A percentile compares a stretch with the other conserved stretches of the same genome.
These are phyloP conservation scores for Battus philenor DNA, from an alignment of 1,140 invertebrate genomes.

Conservation along the genomic window DNA sequence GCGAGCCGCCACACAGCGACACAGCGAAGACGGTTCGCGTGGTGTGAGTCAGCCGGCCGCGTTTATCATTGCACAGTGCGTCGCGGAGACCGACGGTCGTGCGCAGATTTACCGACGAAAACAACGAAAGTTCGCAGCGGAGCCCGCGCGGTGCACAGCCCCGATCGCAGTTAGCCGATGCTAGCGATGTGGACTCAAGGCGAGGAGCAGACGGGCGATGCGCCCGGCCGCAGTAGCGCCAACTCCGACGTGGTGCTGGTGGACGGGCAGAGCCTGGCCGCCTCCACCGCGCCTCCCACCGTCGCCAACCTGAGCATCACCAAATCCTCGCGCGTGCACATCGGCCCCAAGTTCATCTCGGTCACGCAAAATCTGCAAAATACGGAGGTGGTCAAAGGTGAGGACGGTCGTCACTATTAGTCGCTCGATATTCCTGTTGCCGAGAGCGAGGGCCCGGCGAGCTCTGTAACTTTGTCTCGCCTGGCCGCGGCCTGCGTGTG, in stretches of 20 bases:
- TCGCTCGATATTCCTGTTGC: slow-evolving; percentile 10
- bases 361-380: slow-evolving; percentile 58
- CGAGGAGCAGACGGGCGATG: slow-evolving; percentile 19
- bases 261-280: slow-evolving; percentile 29
- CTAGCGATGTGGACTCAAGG: slow-evolving; percentile 34
- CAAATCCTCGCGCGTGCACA: slow-evolving; percentile 46
- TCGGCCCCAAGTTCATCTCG: slow-evolving; percentile 55
- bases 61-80: slow-evolving; percentile 9
- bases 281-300: slow-evolving; percentile 23
- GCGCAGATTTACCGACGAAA: slow-evolving; percentile 21
- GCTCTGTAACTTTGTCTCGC: no score
- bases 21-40: background rate
- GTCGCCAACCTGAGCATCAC: slow-evolving; percentile 45
- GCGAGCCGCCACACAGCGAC: background rate
- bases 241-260: slow-evolving; percentile 38
- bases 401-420: slow-evolving; percentile 15
- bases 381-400: slow-evolving; percentile 59
- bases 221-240: slow-evolving; percentile 20
- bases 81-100: slow-evolving; percentile 31
- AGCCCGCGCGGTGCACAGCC: no score
- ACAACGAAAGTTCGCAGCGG: no score
- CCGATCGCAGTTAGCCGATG: slow-evolving; percentile 19
- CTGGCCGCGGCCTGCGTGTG: no score
- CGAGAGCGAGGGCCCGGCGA: no score
- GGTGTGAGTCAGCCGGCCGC: slow-evolving; percentile 2